Conservation (phyloP, 2,113 vertebrate genomes). For the zebrafish (Danio rerio) region DNA sequence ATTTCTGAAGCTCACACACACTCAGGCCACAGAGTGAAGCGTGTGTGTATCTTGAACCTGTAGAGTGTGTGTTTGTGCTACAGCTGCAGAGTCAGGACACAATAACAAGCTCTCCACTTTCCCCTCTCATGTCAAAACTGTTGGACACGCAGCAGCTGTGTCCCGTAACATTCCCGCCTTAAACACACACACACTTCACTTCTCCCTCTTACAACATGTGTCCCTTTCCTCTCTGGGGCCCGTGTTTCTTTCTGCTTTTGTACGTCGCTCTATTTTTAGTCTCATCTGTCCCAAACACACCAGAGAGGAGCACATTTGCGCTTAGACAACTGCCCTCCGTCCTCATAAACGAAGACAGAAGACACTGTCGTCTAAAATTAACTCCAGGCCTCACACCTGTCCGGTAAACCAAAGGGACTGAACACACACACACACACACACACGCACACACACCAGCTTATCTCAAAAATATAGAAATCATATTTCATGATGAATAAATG, state of each 20-base stretch:
- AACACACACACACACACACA: neutral
- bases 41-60: neutral
- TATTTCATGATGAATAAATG: neutral
- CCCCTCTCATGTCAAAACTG: conserved; percentile 24
- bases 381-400: conserved; percentile 34
- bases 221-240: neutral
- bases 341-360: conserved; percentile 10
- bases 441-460: too few species aligned
- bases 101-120: conserved; percentile 35
- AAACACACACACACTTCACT: conserved; percentile 17
- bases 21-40: too few species aligned
- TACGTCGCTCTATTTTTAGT: conserved; percentile 44
- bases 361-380: conserved; percentile 41
- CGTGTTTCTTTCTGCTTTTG: neutral
- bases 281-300: conserved; percentile 33
- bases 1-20: too few species aligned
- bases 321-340: conserved; percentile 37
- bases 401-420: neutral
- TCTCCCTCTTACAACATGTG: conserved; percentile 17
- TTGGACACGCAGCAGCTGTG: conserved; percentile 43
- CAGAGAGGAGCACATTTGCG: conserved; percentile 10
- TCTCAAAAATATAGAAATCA: neutral
- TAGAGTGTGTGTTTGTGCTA: neutral
- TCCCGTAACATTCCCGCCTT: neutral
- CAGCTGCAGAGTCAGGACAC: conserved; percentile 14